Evolutionary conservation across 2,888 invertebrate genomes (phyloP).

Genomic region (Protodeltote pygarga): DNA sequence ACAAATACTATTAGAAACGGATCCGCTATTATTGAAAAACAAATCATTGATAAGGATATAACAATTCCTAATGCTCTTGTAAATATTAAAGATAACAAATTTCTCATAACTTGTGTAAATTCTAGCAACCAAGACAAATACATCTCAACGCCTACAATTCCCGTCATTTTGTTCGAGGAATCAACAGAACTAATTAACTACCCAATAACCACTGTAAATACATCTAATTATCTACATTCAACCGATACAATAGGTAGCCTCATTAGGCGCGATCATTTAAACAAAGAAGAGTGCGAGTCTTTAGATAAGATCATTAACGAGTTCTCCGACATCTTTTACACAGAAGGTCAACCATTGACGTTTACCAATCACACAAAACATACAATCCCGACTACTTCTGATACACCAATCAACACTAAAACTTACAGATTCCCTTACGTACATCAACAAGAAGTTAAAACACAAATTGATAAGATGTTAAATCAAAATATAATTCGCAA

Average conservation of each 20-base stretch:
- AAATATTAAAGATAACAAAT: constrained; percentile 21
- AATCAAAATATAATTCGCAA: constrained; percentile 9
- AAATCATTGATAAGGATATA: constrained; percentile 32
- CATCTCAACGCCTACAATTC: not conserved
- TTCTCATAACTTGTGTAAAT: constrained; percentile 10
- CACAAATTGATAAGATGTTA: constrained; percentile 30
- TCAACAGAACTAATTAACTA: too few species aligned
- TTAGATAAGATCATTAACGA: constrained; percentile 2
- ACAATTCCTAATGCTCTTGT: constrained; percentile 45
- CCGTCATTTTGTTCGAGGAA: too few species aligned
- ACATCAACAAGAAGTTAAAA: constrained; percentile 50
- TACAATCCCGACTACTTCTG: constrained; percentile 6
- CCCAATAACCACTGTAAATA: too few species aligned
- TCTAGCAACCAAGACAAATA: not conserved
- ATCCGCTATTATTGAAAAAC: constrained; percentile 42
- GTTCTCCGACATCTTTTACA: constrained; percentile 2
- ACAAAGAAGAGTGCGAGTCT: constrained; percentile 2
- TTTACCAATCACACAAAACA: constrained; percentile 14
- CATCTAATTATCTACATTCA: too few species aligned
- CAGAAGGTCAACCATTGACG: not conserved
- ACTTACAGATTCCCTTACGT: constrained; percentile 52
- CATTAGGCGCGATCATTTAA: constrained; percentile 9
- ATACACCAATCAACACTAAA: constrained; percentile 11
- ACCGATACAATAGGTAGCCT: too few species aligned
- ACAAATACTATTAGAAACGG: constrained; percentile 29